Percentiles rank a stretch among this genome's conserved stretches.
These are phyloP conservation scores for Odontomyia ornata DNA, from an alignment of 2,888 invertebrate genomes.

Conservation along the genomic window DNA sequence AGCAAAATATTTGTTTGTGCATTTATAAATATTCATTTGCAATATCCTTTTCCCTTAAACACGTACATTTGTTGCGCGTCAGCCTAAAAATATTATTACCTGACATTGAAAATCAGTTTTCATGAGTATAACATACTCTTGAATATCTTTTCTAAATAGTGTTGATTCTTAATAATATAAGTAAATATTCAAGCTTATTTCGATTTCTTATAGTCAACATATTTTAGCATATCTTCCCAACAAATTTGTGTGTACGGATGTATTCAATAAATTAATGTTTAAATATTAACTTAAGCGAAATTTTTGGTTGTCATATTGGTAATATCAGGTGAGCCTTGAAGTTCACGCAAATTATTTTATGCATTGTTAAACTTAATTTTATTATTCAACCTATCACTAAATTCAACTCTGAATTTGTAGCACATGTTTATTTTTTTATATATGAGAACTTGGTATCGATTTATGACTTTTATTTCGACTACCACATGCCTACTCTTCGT, in stretches of 20 bases:
- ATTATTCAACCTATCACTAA: conserved; percentile 34
- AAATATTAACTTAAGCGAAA: conserved; percentile 1
- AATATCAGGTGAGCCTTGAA: background rate
- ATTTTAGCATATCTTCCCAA: background rate
- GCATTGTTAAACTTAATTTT: conserved; percentile 21
- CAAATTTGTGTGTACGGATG: background rate
- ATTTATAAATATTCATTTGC: background rate
- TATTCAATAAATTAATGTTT: conserved; percentile 21
- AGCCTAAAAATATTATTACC: background rate
- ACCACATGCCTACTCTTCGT: too few species aligned
- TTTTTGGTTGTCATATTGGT: conserved; percentile 25
- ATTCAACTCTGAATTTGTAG: conserved; percentile 11
- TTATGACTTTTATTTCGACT: too few species aligned
- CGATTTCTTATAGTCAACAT: background rate
- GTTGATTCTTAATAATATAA: conserved; percentile 3
- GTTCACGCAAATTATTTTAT: conserved; percentile 7
- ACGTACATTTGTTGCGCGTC: background rate
- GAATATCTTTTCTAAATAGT: background rate
- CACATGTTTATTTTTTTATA: too few species aligned
- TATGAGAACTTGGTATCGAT: too few species aligned
- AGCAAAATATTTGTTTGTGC: conserved; percentile 10
- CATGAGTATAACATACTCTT: background rate
- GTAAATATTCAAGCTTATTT: conserved; percentile 2
- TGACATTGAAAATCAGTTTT: background rate
- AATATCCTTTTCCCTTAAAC: background rate